Base-by-base conservation (phyloP, 37 sponge, comb jelly and placozoan species). In the Dysidea cf. avara region DNA sequence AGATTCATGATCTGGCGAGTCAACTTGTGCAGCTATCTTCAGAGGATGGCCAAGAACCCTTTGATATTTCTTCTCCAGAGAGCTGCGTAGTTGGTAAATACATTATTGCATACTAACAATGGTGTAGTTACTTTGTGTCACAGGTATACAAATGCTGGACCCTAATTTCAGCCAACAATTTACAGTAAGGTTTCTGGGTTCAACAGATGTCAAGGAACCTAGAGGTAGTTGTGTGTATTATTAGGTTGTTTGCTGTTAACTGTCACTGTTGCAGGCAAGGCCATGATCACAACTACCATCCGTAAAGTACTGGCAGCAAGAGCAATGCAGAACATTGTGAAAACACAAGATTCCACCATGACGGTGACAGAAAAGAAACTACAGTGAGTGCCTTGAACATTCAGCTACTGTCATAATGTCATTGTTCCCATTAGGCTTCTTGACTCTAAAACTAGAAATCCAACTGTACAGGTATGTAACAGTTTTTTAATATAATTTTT, bases 151-250 rank as follows among this genome's bases (percentile, higher is more conserved):
- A 36, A 4, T 39, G 2, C 30, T 49, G 39, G 48, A 67, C 14
- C 14, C 7, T 69, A 13, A 69, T 7, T 53, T 53, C 43, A 39
- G 51, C 26, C 71, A 53, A 13, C 59, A 37, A 3, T 86, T 80
- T 54, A 21, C 50, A 7, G 87, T 86, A 39, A 73, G 53, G 48
- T 86, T 74, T 32, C 61, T 86, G 4, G 87, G 87, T 0, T 83
- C 83, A 40, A 72, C 55, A 33, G 87, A 86, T 38, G 77, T 86
- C 9, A 25, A 67, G 30, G 68, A 81, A 18, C 37, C 53, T 12
- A 80, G 75, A 60, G 67, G 87, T 86, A 39, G 66, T 68, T 20
- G 24, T 14, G 13, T 18, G 13, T 16, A 13, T 13, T 49, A 13
- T 16, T 18, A 18, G 13, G 43, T 33, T n/a, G 69, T 22, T 14